Evolutionary conservation across 2,888 invertebrate genomes (phyloP).

Genomic region (Tyria jacobaeae): DNA sequence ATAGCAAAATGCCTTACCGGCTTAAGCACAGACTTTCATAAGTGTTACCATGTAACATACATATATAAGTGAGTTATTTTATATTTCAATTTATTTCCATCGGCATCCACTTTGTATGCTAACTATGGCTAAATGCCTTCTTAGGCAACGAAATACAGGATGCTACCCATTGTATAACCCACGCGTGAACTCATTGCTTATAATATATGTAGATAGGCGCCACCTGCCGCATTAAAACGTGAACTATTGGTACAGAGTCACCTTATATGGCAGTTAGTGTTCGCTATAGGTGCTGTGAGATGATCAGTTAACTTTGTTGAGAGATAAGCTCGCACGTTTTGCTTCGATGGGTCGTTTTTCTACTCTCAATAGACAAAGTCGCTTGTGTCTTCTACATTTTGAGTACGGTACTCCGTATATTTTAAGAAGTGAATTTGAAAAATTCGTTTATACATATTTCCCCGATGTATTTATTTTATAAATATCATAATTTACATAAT

Average conservation of each 20-base stretch:
- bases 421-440: too few species aligned
- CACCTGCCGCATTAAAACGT: slow-evolving; percentile 40
- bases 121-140: background rate
- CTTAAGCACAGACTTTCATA: background rate
- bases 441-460: too few species aligned
- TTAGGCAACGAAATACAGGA: slow-evolving; percentile 11
- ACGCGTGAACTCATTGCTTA: slow-evolving; percentile 8
- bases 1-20: too few species aligned
- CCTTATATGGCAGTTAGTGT: background rate
- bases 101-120: slow-evolving; percentile 6
- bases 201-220: slow-evolving; percentile 42
- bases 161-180: slow-evolving; percentile 14
- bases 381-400: too few species aligned
- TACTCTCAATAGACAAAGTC: too few species aligned
- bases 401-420: too few species aligned
- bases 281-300: background rate
- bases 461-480: too few species aligned
- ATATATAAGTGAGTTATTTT: background rate
- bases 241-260: slow-evolving; percentile 16
- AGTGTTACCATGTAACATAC: background rate
- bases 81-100: slow-evolving; percentile 1
- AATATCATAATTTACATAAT: too few species aligned
- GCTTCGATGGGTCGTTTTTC: too few species aligned
- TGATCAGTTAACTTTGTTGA: too few species aligned
- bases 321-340: too few species aligned